These are phyloP conservation scores for Exephanes ischioxanthus DNA, from an alignment of 2,888 invertebrate genomes.

Conservation along the genomic window DNA sequence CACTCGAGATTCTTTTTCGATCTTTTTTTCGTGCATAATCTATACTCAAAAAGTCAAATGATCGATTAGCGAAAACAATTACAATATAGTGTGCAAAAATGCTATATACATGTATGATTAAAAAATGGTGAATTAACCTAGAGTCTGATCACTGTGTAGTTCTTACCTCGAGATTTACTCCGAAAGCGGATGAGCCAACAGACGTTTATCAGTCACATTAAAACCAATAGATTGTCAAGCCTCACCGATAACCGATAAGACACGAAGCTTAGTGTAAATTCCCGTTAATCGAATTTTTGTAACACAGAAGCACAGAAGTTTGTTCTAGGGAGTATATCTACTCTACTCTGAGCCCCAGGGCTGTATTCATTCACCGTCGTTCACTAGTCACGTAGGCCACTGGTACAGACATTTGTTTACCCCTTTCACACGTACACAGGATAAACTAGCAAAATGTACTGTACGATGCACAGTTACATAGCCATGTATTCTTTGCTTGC, in stretches of 20 bases:
- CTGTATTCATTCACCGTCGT: constrained; percentile 34
- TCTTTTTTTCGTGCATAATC: background rate
- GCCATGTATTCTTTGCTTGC: background rate
- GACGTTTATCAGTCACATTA: constrained; percentile 15
- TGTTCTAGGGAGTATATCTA: background rate
- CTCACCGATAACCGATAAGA: constrained; percentile 1
- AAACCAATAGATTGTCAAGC: constrained; percentile 15
- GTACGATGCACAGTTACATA: background rate
- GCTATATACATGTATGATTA: background rate
- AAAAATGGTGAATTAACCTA: constrained; percentile 47
- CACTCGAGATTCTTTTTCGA: background rate
- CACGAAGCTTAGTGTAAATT: background rate
- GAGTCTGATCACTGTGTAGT: constrained; percentile 19
- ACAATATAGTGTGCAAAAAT: background rate
- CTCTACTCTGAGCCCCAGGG: constrained; percentile 7
- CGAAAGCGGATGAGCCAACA: constrained; percentile 17
- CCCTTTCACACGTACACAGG: constrained; percentile 3
- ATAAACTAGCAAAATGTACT: background rate
- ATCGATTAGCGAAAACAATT: background rate
- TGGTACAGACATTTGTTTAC: constrained; percentile 30
- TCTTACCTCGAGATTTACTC: constrained; percentile 49
- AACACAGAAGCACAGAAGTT: background rate
- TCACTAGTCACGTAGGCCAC: constrained; percentile 59
- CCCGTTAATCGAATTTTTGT: background rate
- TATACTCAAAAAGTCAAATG: background rate